Percentiles rank a stretch among this genome's conserved stretches.
These are phyloP conservation scores for Narcine bancroftii DNA, from an alignment of 2,113 vertebrate genomes.

Conservation along the genomic window DNA sequence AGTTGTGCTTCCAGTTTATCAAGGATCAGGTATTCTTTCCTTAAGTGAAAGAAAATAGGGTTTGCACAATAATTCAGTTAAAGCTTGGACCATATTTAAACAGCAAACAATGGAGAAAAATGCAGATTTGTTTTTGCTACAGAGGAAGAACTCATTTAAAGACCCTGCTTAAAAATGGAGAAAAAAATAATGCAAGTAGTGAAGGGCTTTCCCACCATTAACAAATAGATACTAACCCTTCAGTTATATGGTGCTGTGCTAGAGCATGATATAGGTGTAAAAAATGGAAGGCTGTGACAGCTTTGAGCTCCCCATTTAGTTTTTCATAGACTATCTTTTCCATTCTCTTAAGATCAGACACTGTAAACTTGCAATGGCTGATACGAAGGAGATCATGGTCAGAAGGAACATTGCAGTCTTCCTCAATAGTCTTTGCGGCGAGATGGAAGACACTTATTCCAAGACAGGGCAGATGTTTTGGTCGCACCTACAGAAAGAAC, in stretches of 20 bases:
- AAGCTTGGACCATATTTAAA: neutral
- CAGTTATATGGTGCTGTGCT: constrained; percentile 67
- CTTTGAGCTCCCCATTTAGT: constrained; percentile 84
- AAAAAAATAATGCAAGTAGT: neutral
- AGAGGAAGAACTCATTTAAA: neutral
- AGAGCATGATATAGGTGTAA: constrained; percentile 89
- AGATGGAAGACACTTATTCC: constrained; percentile 86
- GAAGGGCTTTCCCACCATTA: neutral
- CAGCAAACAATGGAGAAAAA: neutral
- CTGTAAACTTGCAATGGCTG: constrained; percentile 89
- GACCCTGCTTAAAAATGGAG: neutral
- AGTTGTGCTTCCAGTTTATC: constrained; percentile 93
- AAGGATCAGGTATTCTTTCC: constrained; percentile 76
- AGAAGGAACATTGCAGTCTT: constrained; percentile 75
- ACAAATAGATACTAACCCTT: constrained; percentile 62
- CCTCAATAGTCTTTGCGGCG: constrained; percentile 74
- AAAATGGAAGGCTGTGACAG: constrained; percentile 95
- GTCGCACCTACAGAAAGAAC: constrained; percentile 69
- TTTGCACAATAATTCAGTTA: neutral
- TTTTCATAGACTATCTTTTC: constrained; percentile 91
- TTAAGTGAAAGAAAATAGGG: constrained; percentile 48
- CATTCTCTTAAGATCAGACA: constrained; percentile 87
- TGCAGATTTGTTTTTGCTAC: neutral
- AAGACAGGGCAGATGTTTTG: constrained; percentile 91
- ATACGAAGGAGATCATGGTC: constrained; percentile 88